Base-by-base conservation (phyloP, 37 sponge, comb jelly and placozoan species). In the Theonella swinhoei region DNA sequence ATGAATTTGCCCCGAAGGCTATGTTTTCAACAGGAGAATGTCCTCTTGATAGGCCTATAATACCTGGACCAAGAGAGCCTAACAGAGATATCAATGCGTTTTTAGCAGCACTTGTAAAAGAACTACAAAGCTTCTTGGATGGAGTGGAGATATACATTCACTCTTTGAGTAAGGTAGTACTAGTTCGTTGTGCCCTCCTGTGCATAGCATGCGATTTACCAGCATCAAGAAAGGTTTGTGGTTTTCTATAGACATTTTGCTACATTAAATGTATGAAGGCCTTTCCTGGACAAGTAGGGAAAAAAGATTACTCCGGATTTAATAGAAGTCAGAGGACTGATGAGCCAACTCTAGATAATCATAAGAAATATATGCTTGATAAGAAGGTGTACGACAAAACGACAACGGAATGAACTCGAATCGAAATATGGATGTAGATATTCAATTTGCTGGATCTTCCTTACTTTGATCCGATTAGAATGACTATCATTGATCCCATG, bases 1-100 rank as follows among this genome's bases (percentile, higher is more conserved):
- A 26, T 66, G 68, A 80, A 80, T 30, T 33, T 80, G 0, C 84
- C 84, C 4, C 42, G 59, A 1, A 24, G 11, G 1, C 4, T 63
- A 23, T 32, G 84, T 0, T 75, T 62, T 42, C 74, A 74, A 54
- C 3, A 31, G 41, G 66, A 74, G 54, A 83, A 83, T 39, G 32
- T 75, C 1, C 32, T 72, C 28, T 68, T 83, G 24, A 30, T 66
- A 61, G 84, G 75, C 19, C 23, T 83, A 25, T n/a, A n/a, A 61
- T 83, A 39, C 84, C 84, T 64, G 84, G 84, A 1, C 84, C 84
- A 2, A 23, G 69, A 24, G 85, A 85, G 39, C 85, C 85, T 1
- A 34, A 35, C 26, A 20, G 8, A 30, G 19, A 66, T n/a, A 68
- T 71, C 1, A 85, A 77, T 37, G 0, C 70, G 2, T 85, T 54